Percentiles rank a stretch among this genome's conserved stretches.
Conservation (phyloP, 1,140 invertebrate species). For the Belonocnema kinseyi region DNA sequence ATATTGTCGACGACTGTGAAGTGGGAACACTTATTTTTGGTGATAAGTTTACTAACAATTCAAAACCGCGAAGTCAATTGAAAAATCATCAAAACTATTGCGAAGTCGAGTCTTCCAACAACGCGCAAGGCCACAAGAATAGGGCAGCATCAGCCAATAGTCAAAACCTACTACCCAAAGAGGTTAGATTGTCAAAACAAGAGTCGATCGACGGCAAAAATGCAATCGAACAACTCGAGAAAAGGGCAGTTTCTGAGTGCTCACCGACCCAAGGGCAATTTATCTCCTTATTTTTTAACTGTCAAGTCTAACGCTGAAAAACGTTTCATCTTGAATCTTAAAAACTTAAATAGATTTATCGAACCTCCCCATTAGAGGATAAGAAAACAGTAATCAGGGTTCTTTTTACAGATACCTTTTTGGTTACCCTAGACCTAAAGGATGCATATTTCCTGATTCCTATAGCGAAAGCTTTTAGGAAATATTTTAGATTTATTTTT, state of each 20-base stretch:
- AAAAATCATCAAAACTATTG: not conserved
- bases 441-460: not conserved
- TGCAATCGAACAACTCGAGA: not conserved
- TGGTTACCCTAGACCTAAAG: too few relatives aligned
- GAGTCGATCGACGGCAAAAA: not conserved
- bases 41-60: not conserved
- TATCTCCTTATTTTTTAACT: constrained; percentile 45
- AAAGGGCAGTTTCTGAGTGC: not conserved
- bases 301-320: too few relatives aligned
- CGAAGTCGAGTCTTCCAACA: not conserved
- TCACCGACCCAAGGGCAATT: constrained; percentile 19
- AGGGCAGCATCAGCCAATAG: not conserved
- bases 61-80: not conserved
- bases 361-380: constrained; percentile 55
- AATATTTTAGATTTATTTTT: not conserved
- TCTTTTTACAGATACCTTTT: not conserved
- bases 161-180: not conserved
- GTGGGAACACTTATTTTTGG: not conserved
- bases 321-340: constrained; percentile 46
- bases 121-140: not conserved
- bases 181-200: not conserved
- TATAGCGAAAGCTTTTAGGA: not conserved
- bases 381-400: constrained; percentile 12
- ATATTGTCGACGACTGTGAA: constrained; percentile 9
- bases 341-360: constrained; percentile 55